Evolutionary conservation across 1,140 invertebrate species (phyloP), one percentile per base, ranked within the genome.

Genomic region (Asobara japonica): DNA sequence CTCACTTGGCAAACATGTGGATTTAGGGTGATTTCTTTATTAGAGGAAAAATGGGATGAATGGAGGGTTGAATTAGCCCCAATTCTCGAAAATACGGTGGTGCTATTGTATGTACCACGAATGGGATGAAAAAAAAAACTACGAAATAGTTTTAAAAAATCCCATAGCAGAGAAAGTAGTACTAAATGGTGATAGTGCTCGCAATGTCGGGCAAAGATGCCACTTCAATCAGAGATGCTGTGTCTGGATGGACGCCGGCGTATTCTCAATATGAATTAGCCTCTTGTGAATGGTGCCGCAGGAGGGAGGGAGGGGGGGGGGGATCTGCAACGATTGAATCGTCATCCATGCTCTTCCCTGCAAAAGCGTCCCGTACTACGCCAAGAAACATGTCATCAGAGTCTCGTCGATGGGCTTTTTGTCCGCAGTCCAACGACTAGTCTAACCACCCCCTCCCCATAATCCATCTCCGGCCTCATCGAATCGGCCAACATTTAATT

Each of bases 391-490:
- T 67, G 65, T 29, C 65, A 38, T 45, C 65, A 48, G 65, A 45
- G 36, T 56, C 18, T 33, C 51, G 67, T 38, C 36, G 65, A 66
- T 67, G 65, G 38, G 70, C 64, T 85, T 85, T 84, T 85, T 84
- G 77, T 60, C 64, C 78, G 77, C 78, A 78, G 79, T 81, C 80
- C 78, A 38, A 48, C 38, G 74, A 71, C 78, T 83, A 80, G 82
- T 82, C 76, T 56, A 71, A 30, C 65, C 68, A 74, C 76, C 78
- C 72, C 65, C 76, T 74, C n/a, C 18, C 22, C 25, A 56, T 56
- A 56, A 56, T 56, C 51, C 51, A 56, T 56, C 51, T 56, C 41
- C 48, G 13, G 11, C 8, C n/a, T 61, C 60, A 65, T 73, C 76
- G 66, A 36, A 65, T 70, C 67, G 69, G 31, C 60, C 8, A 60